A percentile compares a stretch with the other conserved stretches of the same genome.
Conservation (phyloP, 2,113 vertebrate genomes). For the Caloenas nicobarica region DNA sequence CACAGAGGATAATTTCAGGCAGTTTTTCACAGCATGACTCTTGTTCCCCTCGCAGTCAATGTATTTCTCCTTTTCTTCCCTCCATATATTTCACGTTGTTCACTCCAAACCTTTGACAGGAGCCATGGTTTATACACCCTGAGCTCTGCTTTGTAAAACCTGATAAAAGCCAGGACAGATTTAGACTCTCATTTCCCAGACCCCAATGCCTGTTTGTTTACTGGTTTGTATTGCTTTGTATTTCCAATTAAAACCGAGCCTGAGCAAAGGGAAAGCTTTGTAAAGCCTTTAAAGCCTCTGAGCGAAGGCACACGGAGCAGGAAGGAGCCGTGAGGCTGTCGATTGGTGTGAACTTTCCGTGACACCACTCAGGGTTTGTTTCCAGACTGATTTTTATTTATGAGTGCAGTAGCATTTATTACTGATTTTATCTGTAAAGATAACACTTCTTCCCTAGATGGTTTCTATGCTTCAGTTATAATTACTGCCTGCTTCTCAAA, state of each 20-base stretch:
- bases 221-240: conserved; percentile 5
- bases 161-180: neutral
- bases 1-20: neutral
- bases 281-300: conserved; percentile 25
- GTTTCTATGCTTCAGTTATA: conserved; percentile 24
- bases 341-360: conserved; percentile 48
- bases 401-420: conserved; percentile 60
- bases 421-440: conserved; percentile 68
- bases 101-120: neutral
- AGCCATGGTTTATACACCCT: neutral
- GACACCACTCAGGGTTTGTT: conserved; percentile 44
- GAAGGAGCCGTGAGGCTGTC: conserved; percentile 28
- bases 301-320: neutral
- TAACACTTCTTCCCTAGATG: conserved; percentile 27
- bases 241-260: conserved; percentile 21
- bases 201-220: neutral
- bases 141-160: neutral
- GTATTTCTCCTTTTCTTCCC: neutral
- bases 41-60: neutral
- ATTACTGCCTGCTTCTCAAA: conserved; percentile 3
- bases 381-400: conserved; percentile 64
- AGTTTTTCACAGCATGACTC: neutral
- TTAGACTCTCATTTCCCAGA: neutral
- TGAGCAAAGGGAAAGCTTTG: neutral
- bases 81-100: neutral